Base-by-base conservation (phyloP, 2,113 vertebrate species). In the Hiodon alosoides region DNA sequence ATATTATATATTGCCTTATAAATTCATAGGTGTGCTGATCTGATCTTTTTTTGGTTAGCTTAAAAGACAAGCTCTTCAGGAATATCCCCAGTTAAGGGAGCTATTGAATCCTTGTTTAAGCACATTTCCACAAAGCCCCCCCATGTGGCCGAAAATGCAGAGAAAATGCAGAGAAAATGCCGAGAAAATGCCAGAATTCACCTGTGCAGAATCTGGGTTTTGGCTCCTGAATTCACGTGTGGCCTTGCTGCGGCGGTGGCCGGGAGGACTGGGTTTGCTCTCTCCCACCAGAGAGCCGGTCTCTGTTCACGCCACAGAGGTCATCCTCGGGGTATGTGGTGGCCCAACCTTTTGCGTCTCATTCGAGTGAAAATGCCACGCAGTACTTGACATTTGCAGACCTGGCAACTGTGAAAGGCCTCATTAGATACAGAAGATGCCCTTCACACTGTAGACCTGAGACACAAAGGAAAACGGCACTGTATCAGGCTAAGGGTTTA, bases 381-480 rank as follows among this genome's bases (percentile, higher is more conserved):
- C 62, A 78, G 79, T 74, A 72, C 75, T 76, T 88, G 87, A 84
- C 87, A 85, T 88, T 86, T 85, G 84, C 77, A 81, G 16, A 80
- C 77, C 82, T 67, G 4, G 16, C 54, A 66, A 68, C 73, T 67
- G 78, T 78, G 68, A 83, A 55, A 14, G 46, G 7, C 58, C 65
- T 46, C 64, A 11, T 61, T 71, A 17, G 14, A 66, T 61, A 10
- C 17, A 7, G 17, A 11, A 65, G 65, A 48, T 69, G 17, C 51
- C 73, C 67, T 69, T 55, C 52, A 60, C 50, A n/a, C 75, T 58
- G 16, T 47, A 53, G 31, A 53, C 7, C 9, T 46, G 7, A 65
- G 62, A 46, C 62, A 31, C 31, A 31, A 31, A 31, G 31, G 31
- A 31, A 31, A 31, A 31, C 31, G 2, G 31, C 31, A 31, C 31